Base-by-base conservation (phyloP, 2,113 vertebrate genomes). In the Aegithalos caudatus region DNA sequence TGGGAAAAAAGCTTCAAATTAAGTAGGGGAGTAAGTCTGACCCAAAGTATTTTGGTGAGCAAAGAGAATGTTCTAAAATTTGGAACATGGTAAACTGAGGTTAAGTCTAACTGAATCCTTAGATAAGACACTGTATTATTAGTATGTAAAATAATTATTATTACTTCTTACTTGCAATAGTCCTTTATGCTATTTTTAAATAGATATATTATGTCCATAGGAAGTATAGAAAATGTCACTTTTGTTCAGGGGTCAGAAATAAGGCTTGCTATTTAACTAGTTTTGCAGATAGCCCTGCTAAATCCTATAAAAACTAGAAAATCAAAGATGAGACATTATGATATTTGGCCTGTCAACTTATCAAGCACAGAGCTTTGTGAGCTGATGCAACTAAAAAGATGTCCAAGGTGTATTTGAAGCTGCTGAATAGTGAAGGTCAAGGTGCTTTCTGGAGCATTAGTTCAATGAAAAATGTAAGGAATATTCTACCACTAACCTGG, bases 181-280 rank as follows among this genome's bases (percentile, higher is more conserved):
- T 33, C 5, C 10, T 64, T 86, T 38, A 11, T 28, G 31, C 2
- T 61, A 8, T n/a, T 31, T 81, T 29, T 4, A 0, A 28, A 23
- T 6, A 53, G 9, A 40, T 10, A 45, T 9, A 29, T 5, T 67
- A 91, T 28, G n/a, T 1, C 47, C 19, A 33, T 18, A 72, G 24
- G 2, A 84, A 74, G 69, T 18, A 76, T 6, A 61, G 33, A 53
- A 37, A 88, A 88, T 6, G 2, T 21, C 9, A 31, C 21, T 65
- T 92, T 24, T 57, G 4, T 40, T 27, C 50, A 66, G 13, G 10
- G 6, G 14, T 72, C 24, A 47, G n/a, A 76, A 91, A 87, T 2
- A 54, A 20, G 16, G 21, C 10, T 53, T 0, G 0, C 2, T 81
- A 31, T 73, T 76, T 24, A 65, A 62, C 6, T 50, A 64, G 19